Evolutionary conservation across 2,888 invertebrate genomes (phyloP).

Genomic region (Caenorhabditis becei): DNA sequence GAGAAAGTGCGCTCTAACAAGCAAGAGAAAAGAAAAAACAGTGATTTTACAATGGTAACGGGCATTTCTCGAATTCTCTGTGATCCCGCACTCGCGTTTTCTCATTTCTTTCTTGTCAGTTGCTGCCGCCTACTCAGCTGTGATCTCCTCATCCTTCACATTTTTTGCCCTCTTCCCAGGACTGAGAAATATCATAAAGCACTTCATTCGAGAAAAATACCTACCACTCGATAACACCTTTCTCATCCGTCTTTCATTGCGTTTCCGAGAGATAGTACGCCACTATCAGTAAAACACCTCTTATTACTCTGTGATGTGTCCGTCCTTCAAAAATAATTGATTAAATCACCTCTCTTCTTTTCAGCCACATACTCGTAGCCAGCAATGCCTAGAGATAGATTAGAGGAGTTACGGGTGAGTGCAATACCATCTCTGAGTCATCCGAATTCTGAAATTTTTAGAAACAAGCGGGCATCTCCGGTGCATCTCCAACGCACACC

Average conservation of each 20-base stretch:
- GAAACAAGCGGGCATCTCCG: slow-evolving; percentile 51
- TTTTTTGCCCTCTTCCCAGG: background rate
- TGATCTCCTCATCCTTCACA: slow-evolving; percentile 11
- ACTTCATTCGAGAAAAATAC: background rate
- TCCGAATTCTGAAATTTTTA: slow-evolving; percentile 9
- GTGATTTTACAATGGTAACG: slow-evolving; percentile 18
- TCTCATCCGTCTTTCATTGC: background rate
- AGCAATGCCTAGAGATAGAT: slow-evolving; percentile 61
- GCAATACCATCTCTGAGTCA: background rate
- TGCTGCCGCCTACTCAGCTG: slow-evolving; percentile 31
- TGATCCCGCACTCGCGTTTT: background rate
- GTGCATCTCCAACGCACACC: background rate
- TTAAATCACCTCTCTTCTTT: slow-evolving; percentile 14
- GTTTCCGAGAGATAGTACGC: slow-evolving; percentile 12
- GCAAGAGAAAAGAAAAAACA: no score
- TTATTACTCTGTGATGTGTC: slow-evolving; percentile 7
- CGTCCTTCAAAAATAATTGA: slow-evolving; percentile 13
- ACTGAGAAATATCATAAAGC: background rate
- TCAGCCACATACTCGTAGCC: slow-evolving; percentile 30
- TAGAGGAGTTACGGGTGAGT: slow-evolving; percentile 53
- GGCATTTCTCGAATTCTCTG: slow-evolving; percentile 38
- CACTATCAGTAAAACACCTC: slow-evolving; percentile 27
- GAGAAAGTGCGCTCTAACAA: slow-evolving; percentile 11
- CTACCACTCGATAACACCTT: background rate
- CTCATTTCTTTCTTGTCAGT: slow-evolving; percentile 21